Evolutionary conservation across 2,888 invertebrate species (phyloP).

Genomic region (Netelia fuscicornis): DNA sequence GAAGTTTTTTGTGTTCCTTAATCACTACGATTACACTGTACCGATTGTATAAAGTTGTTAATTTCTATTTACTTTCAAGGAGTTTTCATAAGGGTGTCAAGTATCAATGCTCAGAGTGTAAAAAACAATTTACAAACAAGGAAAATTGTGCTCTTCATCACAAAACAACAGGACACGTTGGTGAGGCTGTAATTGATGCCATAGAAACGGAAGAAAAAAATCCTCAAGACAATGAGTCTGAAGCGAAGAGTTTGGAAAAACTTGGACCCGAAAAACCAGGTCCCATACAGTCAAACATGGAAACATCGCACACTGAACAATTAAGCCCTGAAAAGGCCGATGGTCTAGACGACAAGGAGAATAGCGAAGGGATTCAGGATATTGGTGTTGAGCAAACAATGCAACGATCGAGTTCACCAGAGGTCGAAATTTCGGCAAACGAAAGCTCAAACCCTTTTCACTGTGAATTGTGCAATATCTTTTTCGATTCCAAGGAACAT

Average conservation of each 20-base stretch:
- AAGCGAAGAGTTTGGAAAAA: background rate
- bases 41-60: background rate
- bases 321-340: constrained; percentile 19
- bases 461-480: constrained; percentile 88
- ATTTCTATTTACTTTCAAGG: constrained; percentile 71
- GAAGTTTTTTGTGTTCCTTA: constrained; percentile 23
- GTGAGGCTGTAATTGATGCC: constrained; percentile 85
- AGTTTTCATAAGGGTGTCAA: constrained; percentile 87
- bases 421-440: background rate
- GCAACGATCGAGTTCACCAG: constrained; percentile 10
- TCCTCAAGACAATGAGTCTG: constrained; percentile 29
- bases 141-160: constrained; percentile 87
- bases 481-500: constrained; percentile 87
- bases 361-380: constrained; percentile 24
- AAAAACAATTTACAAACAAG: constrained; percentile 85
- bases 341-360: background rate
- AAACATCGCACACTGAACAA: constrained; percentile 16
- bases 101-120: constrained; percentile 87
- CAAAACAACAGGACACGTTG: constrained; percentile 86
- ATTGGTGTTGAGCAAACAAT: constrained; percentile 51
- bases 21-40: background rate
- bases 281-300: constrained; percentile 9
- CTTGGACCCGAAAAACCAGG: constrained; percentile 13
- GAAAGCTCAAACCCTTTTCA: constrained; percentile 78
- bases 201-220: constrained; percentile 69